Conservation (phyloP, 2,797 vertebrate genomes). For the Staurois parvus region DNA sequence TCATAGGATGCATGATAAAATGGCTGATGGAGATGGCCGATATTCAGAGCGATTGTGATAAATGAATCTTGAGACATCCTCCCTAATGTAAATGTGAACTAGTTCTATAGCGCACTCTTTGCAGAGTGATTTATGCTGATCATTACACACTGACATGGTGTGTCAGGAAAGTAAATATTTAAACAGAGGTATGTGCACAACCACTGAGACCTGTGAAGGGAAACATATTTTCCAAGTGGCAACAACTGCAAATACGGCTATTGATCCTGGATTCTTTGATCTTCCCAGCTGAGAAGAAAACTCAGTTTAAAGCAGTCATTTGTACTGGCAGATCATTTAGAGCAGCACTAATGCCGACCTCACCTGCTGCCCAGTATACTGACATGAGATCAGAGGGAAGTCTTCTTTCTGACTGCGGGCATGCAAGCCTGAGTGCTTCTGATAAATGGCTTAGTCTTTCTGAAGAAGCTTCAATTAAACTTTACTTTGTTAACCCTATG, state of each 20-base stretch:
- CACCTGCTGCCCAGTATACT: conserved; percentile 1
- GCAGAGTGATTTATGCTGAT: conserved; percentile 28
- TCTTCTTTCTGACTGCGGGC: not conserved
- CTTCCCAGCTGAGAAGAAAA: not conserved
- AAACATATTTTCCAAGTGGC: not conserved
- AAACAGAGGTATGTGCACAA: conserved; percentile 3
- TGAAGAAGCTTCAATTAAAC: not conserved
- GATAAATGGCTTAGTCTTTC: not conserved
- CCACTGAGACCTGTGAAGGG: not conserved
- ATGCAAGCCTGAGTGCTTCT: not conserved
- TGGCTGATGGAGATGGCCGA: conserved; percentile 3
- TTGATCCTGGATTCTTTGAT: not conserved
- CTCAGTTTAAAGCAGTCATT: conserved; percentile 9
- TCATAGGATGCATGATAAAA: not conserved
- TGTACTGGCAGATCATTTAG: conserved; percentile 13
- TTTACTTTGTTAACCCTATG: too few relatives aligned
- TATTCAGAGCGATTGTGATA: conserved; percentile 10
- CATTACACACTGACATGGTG: not conserved
- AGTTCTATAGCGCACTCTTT: conserved; percentile 12
- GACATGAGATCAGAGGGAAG: not conserved
- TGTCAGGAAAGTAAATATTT: not conserved
- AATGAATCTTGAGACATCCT: not conserved
- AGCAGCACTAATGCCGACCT: conserved; percentile 9
- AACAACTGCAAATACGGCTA: not conserved
- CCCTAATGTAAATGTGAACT: not conserved